A percentile compares a stretch with the other conserved stretches of the same genome.
Conservation (phyloP, 2,797 vertebrate species). For the Gouania willdenowi region DNA sequence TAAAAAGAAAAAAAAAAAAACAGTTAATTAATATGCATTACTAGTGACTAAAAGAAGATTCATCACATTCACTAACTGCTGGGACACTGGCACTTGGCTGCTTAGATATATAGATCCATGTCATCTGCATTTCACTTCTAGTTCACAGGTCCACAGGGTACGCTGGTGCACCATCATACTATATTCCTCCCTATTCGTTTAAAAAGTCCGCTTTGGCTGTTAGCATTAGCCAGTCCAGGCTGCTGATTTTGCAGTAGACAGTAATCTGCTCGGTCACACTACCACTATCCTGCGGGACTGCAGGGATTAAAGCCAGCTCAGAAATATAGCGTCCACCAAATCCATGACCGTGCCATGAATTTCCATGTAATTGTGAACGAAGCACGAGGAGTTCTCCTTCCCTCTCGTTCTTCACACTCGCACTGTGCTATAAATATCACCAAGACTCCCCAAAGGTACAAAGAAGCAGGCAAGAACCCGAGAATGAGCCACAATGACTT, state of each 20-base stretch:
- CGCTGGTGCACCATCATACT: slow-evolving; percentile 33
- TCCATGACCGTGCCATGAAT: slow-evolving; percentile 71
- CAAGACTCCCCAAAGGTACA: slow-evolving; percentile 49
- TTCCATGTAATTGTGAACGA: slow-evolving; percentile 75
- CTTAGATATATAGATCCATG: slow-evolving; percentile 46
- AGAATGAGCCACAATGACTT: slow-evolving; percentile 43
- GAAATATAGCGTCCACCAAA: slow-evolving; percentile 58
- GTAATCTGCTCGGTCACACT: slow-evolving; percentile 76
- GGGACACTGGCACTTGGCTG: too few species aligned
- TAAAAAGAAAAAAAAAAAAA: slow-evolving; percentile 14
- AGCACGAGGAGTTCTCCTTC: slow-evolving; percentile 47
- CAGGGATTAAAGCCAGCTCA: slow-evolving; percentile 64
- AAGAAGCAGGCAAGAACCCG: slow-evolving; percentile 39
- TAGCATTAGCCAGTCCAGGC: slow-evolving; percentile 51
- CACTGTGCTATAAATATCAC: slow-evolving; percentile 60
- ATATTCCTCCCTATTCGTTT: slow-evolving; percentile 18
- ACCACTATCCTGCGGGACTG: slow-evolving; percentile 56
- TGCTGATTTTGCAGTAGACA: slow-evolving; percentile 72
- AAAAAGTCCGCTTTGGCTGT: slow-evolving; percentile 56
- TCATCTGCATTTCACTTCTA: slow-evolving; percentile 57
- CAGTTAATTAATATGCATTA: too few species aligned
- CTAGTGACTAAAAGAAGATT: too few species aligned
- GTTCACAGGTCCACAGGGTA: slow-evolving; percentile 39
- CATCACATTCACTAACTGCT: too few species aligned
- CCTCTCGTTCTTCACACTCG: slow-evolving; percentile 49